Evolutionary conservation across 2,113 vertebrate genomes (phyloP), one percentile per base, ranked within the genome.

Genomic region (Danionella cerebrum): DNA sequence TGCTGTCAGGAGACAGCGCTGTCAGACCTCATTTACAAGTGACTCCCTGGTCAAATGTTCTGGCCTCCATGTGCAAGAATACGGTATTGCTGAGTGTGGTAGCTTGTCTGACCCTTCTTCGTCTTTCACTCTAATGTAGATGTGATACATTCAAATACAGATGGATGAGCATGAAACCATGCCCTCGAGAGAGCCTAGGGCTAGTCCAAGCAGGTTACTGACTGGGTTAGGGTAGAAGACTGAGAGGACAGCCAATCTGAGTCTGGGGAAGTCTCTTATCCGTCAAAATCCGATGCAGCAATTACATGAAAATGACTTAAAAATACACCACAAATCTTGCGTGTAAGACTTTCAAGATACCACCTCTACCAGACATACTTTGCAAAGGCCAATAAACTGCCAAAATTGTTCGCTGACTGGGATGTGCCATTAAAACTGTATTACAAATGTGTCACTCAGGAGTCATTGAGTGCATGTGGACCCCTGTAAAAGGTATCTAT

Each of bases 1-100:
- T 25, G 54, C 45, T 64, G 50, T 70, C 58, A 64, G 59, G 21
- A 42, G 36, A 50, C 18, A 19, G 27, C 13, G 35, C 27, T 55
- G 54, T 50, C 45, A 38, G 45, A 11, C 10, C 16, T 57, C 27
- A 41, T 65, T 57, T 38, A 19, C 25, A 66, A 42, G 42, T 50
- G 31, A 36, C 41, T 29, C 33, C 19, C 7, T 8, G 63, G 44
- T 59, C 70, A 72, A 59, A 39, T 59, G 44, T 24, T 67, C n/a
- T 35, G 29, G 39, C 14, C 27, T 45, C 19, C 3, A 14, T 36
- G 39, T 35, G 31, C 57, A 55, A 22, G 29, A 58, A 39, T 36
- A 25, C 45, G 47, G 29, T 36, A 13, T 14, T 10, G 6, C 47
- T 35, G 48, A 25, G 36, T 11, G 13, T 3, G 4, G 36, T 52